phyloP scores from a whole-genome alignment of 30 jellyfish, hydroid and myxozoan genomes.

The Phacellophora camtschatica region DNA sequence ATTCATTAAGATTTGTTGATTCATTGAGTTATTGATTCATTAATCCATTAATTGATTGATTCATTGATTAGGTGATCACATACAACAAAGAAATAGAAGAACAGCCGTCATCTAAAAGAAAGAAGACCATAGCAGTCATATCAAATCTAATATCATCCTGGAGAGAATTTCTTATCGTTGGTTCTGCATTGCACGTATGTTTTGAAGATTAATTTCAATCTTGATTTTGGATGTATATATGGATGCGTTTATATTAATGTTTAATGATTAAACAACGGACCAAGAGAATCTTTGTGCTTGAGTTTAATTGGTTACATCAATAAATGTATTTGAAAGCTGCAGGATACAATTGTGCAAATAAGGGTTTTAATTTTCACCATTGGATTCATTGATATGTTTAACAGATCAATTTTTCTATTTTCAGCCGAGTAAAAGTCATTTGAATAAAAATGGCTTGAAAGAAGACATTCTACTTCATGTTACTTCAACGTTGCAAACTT shows the following conservation, averaged over 20 bases:
- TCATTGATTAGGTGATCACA: background rate
- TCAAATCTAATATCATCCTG: background rate
- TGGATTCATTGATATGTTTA: background rate
- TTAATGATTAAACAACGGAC: too few species aligned
- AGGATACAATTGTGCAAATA: too few species aligned
- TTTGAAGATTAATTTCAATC: background rate
- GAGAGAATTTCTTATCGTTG: constrained; percentile 14
- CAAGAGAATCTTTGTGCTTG: too few species aligned
- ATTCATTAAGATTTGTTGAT: too few species aligned
- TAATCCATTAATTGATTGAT: too few species aligned
- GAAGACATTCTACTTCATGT: background rate
- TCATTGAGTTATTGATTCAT: too few species aligned
- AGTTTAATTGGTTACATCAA: too few species aligned
- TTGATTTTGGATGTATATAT: background rate
- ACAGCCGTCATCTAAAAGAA: background rate
- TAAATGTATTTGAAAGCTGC: too few species aligned
- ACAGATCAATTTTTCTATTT: background rate
- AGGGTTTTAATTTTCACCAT: too few species aligned
- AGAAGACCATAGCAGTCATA: background rate
- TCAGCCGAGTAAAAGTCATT: constrained; percentile 7
- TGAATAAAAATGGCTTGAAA: background rate
- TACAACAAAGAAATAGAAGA: background rate
- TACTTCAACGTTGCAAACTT: background rate
- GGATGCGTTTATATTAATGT: too few species aligned
- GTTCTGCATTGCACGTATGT: constrained; percentile 4